phyloP scores from a whole-genome alignment of 2,797 vertebrate species.

The Furcifer pardalis region DNA sequence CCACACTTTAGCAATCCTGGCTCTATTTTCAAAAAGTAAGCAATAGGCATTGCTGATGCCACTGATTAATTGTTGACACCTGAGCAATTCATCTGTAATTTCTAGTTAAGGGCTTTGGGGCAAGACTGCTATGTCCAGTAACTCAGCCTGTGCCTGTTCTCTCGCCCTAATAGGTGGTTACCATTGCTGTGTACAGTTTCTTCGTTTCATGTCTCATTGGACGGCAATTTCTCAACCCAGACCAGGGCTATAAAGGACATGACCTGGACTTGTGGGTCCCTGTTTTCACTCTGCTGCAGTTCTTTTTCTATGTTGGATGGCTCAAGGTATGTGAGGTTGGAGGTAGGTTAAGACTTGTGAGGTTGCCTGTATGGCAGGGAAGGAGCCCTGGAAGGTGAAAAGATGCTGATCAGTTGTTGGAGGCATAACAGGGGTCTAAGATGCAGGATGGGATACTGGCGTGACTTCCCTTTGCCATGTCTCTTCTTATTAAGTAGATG shows the following conservation, averaged over 20 bases:
- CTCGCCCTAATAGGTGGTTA: conserved; percentile 83
- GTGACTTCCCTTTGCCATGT: neutral
- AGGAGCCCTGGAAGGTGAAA: fast-evolving
- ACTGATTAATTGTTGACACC: neutral
- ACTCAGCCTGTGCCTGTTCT: no score
- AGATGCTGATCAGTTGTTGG: no score
- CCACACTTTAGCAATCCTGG: neutral
- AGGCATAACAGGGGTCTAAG: neutral
- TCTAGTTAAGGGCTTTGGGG: neutral
- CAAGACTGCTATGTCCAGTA: neutral
- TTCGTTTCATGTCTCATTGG: conserved; percentile 93
- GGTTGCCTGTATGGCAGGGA: neutral
- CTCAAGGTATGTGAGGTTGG: conserved; percentile 83
- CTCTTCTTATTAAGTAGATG: neutral
- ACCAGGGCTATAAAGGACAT: conserved; percentile 87
- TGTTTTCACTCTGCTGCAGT: conserved; percentile 92
- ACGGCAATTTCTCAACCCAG: conserved; percentile 90
- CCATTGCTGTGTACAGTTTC: conserved; percentile 92
- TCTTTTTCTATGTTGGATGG: conserved; percentile 95
- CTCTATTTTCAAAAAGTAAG: no score
- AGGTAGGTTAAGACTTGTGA: neutral
- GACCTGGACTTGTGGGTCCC: conserved; percentile 91
- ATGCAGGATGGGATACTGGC: no score
- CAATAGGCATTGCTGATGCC: neutral
- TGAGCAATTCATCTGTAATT: neutral